Evolutionary conservation across 1,140 invertebrate species (phyloP).

Genomic region (Scaptomyza montana): DNA sequence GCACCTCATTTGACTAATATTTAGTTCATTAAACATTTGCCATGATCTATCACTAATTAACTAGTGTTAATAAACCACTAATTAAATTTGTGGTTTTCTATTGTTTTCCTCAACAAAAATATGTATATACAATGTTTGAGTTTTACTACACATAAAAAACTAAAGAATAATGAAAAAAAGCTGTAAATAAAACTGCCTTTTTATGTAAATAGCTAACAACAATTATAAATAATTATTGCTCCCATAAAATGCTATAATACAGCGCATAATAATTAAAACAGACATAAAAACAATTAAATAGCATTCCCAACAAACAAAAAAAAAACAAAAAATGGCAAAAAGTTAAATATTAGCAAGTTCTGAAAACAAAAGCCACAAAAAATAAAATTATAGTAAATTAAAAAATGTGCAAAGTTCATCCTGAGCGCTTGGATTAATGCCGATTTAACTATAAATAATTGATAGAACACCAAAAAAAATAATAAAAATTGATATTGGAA

Average conservation of each 20-base stretch:
- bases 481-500: slow-evolving; percentile 19
- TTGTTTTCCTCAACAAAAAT: slow-evolving; percentile 1
- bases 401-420: slow-evolving; percentile 21
- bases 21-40: slow-evolving; percentile 12
- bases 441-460: slow-evolving; percentile 37
- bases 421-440: slow-evolving; percentile 16
- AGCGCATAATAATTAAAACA: slow-evolving; percentile 30
- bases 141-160: slow-evolving; percentile 6
- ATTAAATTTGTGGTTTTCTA: slow-evolving; percentile 1
- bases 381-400: slow-evolving; percentile 13
- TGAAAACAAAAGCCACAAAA: slow-evolving; percentile 18
- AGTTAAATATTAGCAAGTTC: slow-evolving; percentile 28
- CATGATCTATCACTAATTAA: not conserved
- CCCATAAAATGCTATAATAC: slow-evolving; percentile 21
- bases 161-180: slow-evolving; percentile 42
- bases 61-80: not conserved
- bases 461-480: slow-evolving; percentile 9
- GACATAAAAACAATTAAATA: slow-evolving; percentile 13
- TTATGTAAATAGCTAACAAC: slow-evolving; percentile 49
- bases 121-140: slow-evolving; percentile 15
- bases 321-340: not conserved
- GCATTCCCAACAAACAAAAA: not conserved
- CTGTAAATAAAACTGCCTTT: slow-evolving; percentile 59
- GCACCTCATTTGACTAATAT: not conserved
- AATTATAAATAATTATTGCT: slow-evolving; percentile 45